These are phyloP conservation scores for Penaeus monodon DNA, from an alignment of 2,888 invertebrate genomes.

Conservation along the genomic window DNA sequence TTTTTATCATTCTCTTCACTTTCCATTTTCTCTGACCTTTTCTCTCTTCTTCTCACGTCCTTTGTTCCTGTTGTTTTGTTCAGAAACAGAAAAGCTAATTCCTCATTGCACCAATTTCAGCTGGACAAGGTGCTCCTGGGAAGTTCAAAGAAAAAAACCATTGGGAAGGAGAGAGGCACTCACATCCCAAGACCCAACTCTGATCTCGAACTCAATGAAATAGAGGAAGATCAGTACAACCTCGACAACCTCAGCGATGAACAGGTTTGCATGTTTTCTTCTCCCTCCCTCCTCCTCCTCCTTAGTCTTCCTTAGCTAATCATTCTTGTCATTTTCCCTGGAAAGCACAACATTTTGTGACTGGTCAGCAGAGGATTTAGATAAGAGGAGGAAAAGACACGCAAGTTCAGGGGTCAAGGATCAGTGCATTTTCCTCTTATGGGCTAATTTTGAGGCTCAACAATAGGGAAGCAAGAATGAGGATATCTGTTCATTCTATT, in stretches of 20 bases:
- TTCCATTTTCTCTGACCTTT: no score
- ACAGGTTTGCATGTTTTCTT: conserved; percentile 26
- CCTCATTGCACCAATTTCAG: conserved; percentile 7
- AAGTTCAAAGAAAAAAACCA: conserved; percentile 53
- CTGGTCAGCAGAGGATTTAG: background rate
- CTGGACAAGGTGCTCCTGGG: conserved; percentile 56
- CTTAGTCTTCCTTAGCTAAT: background rate
- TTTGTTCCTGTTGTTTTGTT: no score
- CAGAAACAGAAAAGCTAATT: background rate
- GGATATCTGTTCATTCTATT: no score
- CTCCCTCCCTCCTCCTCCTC: no score
- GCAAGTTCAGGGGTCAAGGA: no score
- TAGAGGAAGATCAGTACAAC: conserved; percentile 60
- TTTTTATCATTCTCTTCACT: no score
- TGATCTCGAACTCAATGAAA: conserved; percentile 61
- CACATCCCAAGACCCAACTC: conserved; percentile 57
- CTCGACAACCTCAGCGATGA: conserved; percentile 61
- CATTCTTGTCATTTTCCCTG: background rate
- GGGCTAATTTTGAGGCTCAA: background rate
- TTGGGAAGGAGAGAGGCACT: conserved; percentile 30
- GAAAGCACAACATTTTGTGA: background rate
- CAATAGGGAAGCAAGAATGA: no score
- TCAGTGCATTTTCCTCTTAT: background rate
- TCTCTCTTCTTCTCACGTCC: no score
- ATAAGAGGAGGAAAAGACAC: no score